Evolutionary conservation across 2,888 invertebrate genomes (phyloP).

Genomic region (Xestia xanthographa): DNA sequence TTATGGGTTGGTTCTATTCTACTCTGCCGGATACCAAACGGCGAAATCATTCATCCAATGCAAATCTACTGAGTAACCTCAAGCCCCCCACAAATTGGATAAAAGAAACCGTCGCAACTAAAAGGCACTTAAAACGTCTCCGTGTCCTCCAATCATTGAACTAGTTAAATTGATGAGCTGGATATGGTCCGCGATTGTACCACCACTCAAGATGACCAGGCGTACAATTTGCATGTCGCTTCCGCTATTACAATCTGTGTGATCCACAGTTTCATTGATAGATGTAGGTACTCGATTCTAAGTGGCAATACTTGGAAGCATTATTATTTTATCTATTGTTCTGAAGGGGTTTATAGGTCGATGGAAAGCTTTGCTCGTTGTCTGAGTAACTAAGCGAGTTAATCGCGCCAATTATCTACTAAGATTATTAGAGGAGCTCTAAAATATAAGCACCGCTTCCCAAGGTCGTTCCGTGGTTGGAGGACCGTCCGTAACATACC

Average conservation of each 20-base stretch:
- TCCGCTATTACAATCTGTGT: slow-evolving; percentile 44
- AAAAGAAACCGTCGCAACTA: background rate
- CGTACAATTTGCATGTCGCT: slow-evolving; percentile 53
- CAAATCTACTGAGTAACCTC: background rate
- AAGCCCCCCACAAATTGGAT: background rate
- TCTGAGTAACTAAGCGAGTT: background rate
- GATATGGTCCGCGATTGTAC: slow-evolving; percentile 33
- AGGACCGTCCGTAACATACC: background rate
- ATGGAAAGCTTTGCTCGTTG: background rate
- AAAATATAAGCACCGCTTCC: background rate
- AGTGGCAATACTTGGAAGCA: background rate
- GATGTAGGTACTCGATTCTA: background rate
- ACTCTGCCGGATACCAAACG: no score
- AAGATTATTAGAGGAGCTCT: background rate
- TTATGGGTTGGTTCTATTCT: no score
- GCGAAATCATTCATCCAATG: slow-evolving; percentile 1
- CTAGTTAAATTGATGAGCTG: slow-evolving; percentile 39
- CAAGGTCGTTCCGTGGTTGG: background rate
- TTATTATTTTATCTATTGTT: background rate
- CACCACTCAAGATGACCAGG: slow-evolving; percentile 17
- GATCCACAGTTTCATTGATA: slow-evolving; percentile 46
- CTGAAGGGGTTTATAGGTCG: background rate
- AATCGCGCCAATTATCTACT: background rate
- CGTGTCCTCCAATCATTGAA: slow-evolving; percentile 21
- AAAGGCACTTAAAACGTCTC: slow-evolving; percentile 25